Conservation (phyloP, 2,888 invertebrate genomes). For the Sialis fuliginosa region DNA sequence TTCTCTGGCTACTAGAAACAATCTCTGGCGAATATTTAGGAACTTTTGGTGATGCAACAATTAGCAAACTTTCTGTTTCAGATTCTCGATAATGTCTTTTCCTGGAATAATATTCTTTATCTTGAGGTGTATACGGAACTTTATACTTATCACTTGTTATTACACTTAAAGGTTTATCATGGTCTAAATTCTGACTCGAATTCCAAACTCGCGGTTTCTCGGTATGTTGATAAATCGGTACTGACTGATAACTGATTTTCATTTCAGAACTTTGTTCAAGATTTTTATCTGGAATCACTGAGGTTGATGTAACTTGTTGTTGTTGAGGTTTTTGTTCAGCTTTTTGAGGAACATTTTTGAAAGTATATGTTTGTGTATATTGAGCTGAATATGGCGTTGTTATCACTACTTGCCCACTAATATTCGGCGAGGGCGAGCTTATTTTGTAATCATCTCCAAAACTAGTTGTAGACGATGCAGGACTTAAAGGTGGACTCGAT, state of each 20-base stretch:
- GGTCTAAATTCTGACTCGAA: neutral
- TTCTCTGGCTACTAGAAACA: slow-evolving; percentile 5
- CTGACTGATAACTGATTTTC: slow-evolving; percentile 8
- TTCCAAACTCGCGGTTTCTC: slow-evolving; percentile 4
- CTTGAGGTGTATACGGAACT: neutral
- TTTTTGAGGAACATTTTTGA: neutral
- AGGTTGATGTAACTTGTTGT: slow-evolving; percentile 34
- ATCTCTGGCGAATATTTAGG: slow-evolving; percentile 1
- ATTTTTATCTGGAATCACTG: slow-evolving; percentile 28
- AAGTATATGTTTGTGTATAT: slow-evolving; percentile 19
- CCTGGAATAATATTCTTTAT: neutral
- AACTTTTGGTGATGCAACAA: slow-evolving; percentile 2
- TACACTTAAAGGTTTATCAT: slow-evolving; percentile 8
- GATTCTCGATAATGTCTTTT: neutral
- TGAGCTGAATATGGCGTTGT: slow-evolving; percentile 25
- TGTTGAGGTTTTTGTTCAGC: slow-evolving; percentile 22
- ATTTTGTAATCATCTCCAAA: slow-evolving; percentile 35
- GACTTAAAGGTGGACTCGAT: slow-evolving; percentile 50
- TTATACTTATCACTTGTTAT: slow-evolving; percentile 8
- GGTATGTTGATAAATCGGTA: slow-evolving; percentile 8
- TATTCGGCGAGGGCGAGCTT: slow-evolving; percentile 19
- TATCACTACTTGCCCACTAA: slow-evolving; percentile 28
- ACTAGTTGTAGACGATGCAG: slow-evolving; percentile 50
- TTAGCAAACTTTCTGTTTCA: slow-evolving; percentile 1
- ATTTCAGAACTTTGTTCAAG: slow-evolving; percentile 5